Evolutionary conservation across 2,113 vertebrate genomes (phyloP), one percentile per base, ranked within the genome.

Genomic region (Sphyrna mokarran): DNA sequence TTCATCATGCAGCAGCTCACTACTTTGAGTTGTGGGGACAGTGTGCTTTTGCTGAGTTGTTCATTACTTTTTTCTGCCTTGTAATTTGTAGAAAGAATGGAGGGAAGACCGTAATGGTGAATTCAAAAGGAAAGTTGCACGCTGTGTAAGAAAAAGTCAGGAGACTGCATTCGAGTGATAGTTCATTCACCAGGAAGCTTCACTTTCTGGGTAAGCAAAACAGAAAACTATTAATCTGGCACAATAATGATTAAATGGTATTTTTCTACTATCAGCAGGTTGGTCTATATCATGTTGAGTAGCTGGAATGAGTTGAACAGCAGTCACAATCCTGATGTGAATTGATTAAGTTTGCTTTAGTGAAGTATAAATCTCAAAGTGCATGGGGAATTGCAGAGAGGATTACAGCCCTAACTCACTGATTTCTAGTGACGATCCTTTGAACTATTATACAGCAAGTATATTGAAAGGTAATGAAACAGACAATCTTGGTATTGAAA

Each of bases 71-170:
- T 5, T 66, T 66, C 63, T 66, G 89, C 3, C 29, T 93, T 93
- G 2, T 16, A 87, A 96, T 48, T 96, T 98, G 95, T 97, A 99
- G 99, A 99, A 99, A 98, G 99, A 99, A 97, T 99, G 99, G 99
- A 97, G 99, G 97, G 99, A 99, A 98, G 99, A 99, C 98, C 98
- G 99, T 97, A 98, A 99, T 43, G 99, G 99, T 87, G 99, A 99
- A 97, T 99, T 99, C 97, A 99, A 99, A 98, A 99, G 99, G 97
- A 99, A 99, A 99, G 99, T 99, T 96, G 99, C 99, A 96, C 99
- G 99, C 96, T 99, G 99, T 98, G 99, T 99, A 98, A 98, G 99
- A 98, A 99, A 99, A 98, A 99, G 99, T 98, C 99, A 99, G 98
- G 99, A 99, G 97, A 99, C 99, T 97, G 99, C 99, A 97, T 99